A percentile compares a stretch with the other conserved stretches of the same genome.
Evolutionary conservation across 92 coral and sea anemone genomes (phyloP).

Genomic region (Palythoa heliodiscus): DNA sequence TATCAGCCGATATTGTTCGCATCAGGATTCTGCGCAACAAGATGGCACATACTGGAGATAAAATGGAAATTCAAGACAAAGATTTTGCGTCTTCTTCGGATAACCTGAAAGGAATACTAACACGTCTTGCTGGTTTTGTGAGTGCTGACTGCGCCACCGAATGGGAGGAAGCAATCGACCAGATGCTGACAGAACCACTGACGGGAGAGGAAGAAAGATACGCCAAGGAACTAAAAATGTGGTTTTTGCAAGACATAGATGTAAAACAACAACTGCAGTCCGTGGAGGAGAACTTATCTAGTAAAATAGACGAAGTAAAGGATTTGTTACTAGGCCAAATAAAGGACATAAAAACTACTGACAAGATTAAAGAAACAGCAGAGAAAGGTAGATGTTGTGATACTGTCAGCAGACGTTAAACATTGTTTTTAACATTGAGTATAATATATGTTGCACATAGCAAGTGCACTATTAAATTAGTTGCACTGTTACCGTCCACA

Average conservation of each 20-base stretch:
- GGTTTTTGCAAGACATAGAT: conserved; percentile 18
- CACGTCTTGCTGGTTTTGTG: conserved; percentile 15
- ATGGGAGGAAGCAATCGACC: conserved; percentile 18
- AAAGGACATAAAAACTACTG: background rate
- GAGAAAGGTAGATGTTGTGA: conserved; percentile 19
- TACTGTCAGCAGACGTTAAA: background rate
- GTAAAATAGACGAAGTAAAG: conserved; percentile 11
- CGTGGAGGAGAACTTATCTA: background rate
- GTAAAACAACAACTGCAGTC: background rate
- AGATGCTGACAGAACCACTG: conserved; percentile 14
- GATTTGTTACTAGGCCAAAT: background rate
- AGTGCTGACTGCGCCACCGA: conserved; percentile 2
- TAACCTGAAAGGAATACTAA: conserved; percentile 3
- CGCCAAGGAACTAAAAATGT: background rate
- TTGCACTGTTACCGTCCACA: background rate
- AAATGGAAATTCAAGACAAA: conserved; percentile 12
- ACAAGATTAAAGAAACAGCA: background rate
- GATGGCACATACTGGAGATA: conserved; percentile 23
- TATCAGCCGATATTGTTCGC: conserved; percentile 26
- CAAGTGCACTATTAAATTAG: no score
- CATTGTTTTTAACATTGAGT: no score
- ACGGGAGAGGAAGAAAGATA: conserved; percentile 31
- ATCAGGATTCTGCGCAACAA: conserved; percentile 27
- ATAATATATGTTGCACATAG: no score
- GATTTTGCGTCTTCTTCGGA: conserved; percentile 4